Evolutionary conservation across 1,140 invertebrate genomes (phyloP), one percentile per base, ranked within the genome.

Genomic region (Dinothrombium tinctorium): DNA sequence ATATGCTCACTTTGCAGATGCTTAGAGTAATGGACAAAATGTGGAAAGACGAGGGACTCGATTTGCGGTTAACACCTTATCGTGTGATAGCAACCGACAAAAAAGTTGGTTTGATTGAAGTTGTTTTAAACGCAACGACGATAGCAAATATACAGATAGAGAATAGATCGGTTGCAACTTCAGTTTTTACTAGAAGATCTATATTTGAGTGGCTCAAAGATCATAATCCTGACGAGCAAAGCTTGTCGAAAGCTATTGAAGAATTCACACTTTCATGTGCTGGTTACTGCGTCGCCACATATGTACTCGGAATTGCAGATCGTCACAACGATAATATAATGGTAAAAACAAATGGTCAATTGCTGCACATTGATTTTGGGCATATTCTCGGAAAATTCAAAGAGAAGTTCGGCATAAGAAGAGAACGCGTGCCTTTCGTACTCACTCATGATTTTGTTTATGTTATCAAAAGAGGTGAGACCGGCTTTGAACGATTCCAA

Each of bases 101-200:
- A 53, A 68, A 74, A 48, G 69, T 81, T 26, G 90, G 90, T 8
- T 70, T 96, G 62, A 96, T 96, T 49, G 80, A 95, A 58, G 82
- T 90, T 9, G 87, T 96, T 4, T 65, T 80, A 14, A 74, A 92
- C 56, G 78, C 87, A 2, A 74, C 82, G 54, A 96, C 90, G 0
- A 84, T 96, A 44, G 87, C 87, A 21, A 84, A 90, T 55, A 94
- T 96, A 50, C 89, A 96, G 60, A 84, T 83, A 54, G 73, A 82
- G 49, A 80, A 77, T 50, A 74, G 75, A 37, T 72, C 73, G 49
- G 74, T 74, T 26, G 80, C 77, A 0, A 77, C 79, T 0, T 80
- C 78, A 22, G 74, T 82, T 4, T 84, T 94, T 48, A 74, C 76
- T 45, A 78, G 76, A 50, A 73, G 68, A 3, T 73, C 76, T 21